A percentile compares a stretch with the other conserved stretches of the same genome.
Conservation (phyloP, 2,797 vertebrate genomes). For the Karalla daura region DNA sequence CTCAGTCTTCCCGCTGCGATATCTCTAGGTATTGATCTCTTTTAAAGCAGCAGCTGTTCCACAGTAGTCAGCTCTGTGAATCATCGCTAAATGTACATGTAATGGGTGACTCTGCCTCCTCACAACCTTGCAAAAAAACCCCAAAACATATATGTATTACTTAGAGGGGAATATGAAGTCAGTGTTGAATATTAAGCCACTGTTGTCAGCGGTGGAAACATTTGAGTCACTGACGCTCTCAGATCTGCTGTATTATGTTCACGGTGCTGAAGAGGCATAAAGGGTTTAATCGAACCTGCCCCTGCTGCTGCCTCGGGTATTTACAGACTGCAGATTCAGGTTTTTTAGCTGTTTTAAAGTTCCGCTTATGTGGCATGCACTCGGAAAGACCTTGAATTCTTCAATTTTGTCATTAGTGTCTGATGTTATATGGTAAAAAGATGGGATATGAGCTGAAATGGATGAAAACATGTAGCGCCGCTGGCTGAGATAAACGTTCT, state of each 20-base stretch:
- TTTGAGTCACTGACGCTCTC: no score
- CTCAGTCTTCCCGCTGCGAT: constrained; percentile 1
- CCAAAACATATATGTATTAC: no score
- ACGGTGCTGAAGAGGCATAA: neutral
- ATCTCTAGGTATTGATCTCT: constrained; percentile 13
- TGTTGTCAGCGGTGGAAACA: no score
- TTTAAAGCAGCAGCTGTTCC: constrained; percentile 9
- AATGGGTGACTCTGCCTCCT: neutral
- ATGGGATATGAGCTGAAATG: no score
- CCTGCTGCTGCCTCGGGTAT: no score
- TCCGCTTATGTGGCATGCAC: no score
- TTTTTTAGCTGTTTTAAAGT: no score
- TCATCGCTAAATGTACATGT: constrained; percentile 15
- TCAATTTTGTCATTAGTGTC: no score
- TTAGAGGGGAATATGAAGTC: neutral
- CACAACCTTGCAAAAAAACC: neutral
- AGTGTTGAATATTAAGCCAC: no score
- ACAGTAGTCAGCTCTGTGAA: neutral
- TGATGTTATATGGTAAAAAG: no score
- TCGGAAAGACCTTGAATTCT: no score
- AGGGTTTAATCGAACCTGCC: constrained; percentile 14
- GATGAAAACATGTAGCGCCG: neutral
- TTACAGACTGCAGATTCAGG: no score
- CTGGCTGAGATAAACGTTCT: neutral
- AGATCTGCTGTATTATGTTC: constrained; percentile 2